phyloP scores from a whole-genome alignment of 2,797 vertebrate species.

The Chrosomus eos region DNA sequence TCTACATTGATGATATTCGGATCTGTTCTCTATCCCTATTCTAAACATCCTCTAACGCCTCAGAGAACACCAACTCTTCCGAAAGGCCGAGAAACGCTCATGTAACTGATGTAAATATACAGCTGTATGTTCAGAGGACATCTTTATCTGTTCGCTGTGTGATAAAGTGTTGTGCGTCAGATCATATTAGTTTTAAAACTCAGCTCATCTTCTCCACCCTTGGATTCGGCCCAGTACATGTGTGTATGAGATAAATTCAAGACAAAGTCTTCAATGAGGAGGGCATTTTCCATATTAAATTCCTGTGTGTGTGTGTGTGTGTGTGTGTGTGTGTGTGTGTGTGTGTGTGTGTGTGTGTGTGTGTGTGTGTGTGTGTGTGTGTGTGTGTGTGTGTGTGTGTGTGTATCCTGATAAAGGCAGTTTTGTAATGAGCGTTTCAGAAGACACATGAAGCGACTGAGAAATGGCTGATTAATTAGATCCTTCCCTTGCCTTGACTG shows the following conservation, averaged over 20 bases:
- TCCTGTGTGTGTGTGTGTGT: no score
- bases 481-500: background rate
- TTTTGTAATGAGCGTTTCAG: background rate
- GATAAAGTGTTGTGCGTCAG: conserved; percentile 3
- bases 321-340: no score
- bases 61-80: no score
- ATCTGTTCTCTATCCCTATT: no score
- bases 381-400: no score
- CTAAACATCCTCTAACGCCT: no score
- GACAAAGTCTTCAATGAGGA: background rate
- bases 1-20: no score
- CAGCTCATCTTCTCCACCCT: conserved; percentile 13
- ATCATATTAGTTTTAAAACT: background rate
- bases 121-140: background rate
- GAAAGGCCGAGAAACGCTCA: no score
- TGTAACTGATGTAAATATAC: background rate
- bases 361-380: no score
- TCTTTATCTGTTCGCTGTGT: background rate
- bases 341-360: no score
- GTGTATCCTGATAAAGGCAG: background rate
- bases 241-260: background rate
- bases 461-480: background rate
- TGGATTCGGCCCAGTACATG: background rate
- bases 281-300: background rate
- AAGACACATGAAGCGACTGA: background rate